These are phyloP conservation scores for Ginglymostoma cirratum DNA, from an alignment of 2,113 vertebrate genomes.

Conservation along the genomic window DNA sequence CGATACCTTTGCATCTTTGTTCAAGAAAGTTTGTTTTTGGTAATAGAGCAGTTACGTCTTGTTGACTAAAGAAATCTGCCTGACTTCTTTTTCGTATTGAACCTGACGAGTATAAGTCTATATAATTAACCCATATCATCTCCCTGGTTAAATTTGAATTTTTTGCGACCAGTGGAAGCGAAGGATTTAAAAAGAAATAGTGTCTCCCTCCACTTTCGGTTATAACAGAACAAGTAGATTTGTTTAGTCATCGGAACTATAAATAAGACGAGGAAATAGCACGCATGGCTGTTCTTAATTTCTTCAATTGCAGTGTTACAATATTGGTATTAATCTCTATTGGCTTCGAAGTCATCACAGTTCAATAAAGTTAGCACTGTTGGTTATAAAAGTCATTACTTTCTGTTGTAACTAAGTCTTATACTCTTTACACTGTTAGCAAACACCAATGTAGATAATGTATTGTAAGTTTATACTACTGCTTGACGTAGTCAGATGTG, in stretches of 20 bases:
- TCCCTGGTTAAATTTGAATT: too few species aligned
- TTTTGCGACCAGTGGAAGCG: too few species aligned
- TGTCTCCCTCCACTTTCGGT: too few species aligned
- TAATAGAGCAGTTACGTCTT: too few species aligned
- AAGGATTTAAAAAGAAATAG: too few species aligned
- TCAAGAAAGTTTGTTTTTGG: too few species aligned
- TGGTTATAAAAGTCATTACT: background rate
- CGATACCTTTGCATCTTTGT: too few species aligned
- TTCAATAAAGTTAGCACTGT: background rate
- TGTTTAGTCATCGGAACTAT: background rate
- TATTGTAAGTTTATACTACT: background rate
- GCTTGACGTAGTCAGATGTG: background rate
- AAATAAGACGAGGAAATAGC: background rate
- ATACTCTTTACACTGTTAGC: background rate
- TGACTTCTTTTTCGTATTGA: too few species aligned
- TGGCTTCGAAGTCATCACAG: background rate
- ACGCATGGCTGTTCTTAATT: background rate
- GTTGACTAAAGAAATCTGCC: too few species aligned
- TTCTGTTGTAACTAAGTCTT: background rate
- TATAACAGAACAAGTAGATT: background rate
- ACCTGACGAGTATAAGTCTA: too few species aligned
- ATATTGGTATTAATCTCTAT: background rate
- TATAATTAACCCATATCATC: too few species aligned
- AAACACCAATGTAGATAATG: background rate
- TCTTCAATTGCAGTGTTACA: background rate